These are phyloP conservation scores for Papilio dardanus DNA, from an alignment of 1,140 invertebrate species.

Conservation along the genomic window DNA sequence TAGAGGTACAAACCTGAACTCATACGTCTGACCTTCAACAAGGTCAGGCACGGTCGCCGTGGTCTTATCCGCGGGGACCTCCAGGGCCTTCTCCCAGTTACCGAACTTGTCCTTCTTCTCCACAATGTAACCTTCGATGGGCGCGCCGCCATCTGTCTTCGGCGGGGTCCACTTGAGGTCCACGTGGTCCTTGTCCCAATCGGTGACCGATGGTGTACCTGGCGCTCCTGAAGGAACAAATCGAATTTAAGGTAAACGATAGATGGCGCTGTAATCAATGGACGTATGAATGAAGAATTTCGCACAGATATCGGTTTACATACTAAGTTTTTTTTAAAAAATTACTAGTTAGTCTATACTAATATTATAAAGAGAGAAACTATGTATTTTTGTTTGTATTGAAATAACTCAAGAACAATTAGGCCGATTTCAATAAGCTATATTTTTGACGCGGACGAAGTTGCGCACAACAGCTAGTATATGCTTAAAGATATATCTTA, in stretches of 20 bases:
- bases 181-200: constrained; percentile 98
- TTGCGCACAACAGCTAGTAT: too few species aligned
- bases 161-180: constrained; percentile 94
- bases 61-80: constrained; percentile 90
- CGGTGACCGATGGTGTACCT: constrained; percentile 93
- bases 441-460: too few species aligned
- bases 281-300: too few species aligned
- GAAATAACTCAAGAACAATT: too few species aligned
- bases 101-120: constrained; percentile 98
- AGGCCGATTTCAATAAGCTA: too few species aligned
- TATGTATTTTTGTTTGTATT: too few species aligned
- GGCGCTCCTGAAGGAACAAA: constrained; percentile 84
- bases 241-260: neutral
- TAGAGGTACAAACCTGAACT: constrained; percentile 65
- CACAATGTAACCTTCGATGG: constrained; percentile 92
- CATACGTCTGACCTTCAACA: constrained; percentile 90
- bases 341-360: too few species aligned
- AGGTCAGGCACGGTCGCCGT: constrained; percentile 94
- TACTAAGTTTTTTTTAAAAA: too few species aligned
- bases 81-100: constrained; percentile 95
- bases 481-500: constrained; percentile 39
- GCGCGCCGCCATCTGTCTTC: constrained; percentile 91
- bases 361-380: too few species aligned
- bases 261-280: neutral
- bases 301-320: too few species aligned